Evolutionary conservation across 1,140 invertebrate genomes (phyloP).

Genomic region (Drosophila kohkoa): DNA sequence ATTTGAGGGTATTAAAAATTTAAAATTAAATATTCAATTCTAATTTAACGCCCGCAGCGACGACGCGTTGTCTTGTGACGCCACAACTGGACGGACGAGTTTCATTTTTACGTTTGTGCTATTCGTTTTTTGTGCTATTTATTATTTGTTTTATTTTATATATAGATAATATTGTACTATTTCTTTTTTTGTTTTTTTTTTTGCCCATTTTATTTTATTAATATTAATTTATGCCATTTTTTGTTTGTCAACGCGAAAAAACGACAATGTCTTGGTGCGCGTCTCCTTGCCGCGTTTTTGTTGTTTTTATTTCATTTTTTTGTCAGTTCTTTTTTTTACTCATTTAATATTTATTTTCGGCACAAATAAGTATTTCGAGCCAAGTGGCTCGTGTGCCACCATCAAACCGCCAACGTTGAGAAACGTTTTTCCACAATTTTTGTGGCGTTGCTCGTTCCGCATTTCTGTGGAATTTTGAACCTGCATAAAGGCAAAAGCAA

Average conservation of each 20-base stretch:
- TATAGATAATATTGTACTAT: neutral
- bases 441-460: slow-evolving; percentile 32
- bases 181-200: slow-evolving; percentile 20
- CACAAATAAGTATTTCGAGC: slow-evolving; percentile 46
- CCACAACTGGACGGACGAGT: slow-evolving; percentile 33
- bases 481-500: slow-evolving; percentile 11
- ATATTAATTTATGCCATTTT: slow-evolving; percentile 81
- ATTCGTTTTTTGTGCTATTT: slow-evolving; percentile 14
- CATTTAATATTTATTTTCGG: slow-evolving; percentile 55
- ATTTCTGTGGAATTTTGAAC: slow-evolving; percentile 36
- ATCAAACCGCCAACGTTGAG: neutral
- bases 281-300: slow-evolving; percentile 4
- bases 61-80: slow-evolving; percentile 44
- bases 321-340: slow-evolving; percentile 22
- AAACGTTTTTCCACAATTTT: slow-evolving; percentile 36
- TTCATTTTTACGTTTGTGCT: slow-evolving; percentile 1
- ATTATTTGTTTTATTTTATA: slow-evolving; percentile 25
- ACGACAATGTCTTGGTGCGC: slow-evolving; percentile 30
- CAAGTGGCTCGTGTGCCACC: slow-evolving; percentile 45
- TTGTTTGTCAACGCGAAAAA: slow-evolving; percentile 64
- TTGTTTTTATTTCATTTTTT: slow-evolving; percentile 5
- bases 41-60: slow-evolving; percentile 38
- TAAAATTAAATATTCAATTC: slow-evolving; percentile 38
- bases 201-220: slow-evolving; percentile 57
- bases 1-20: slow-evolving; percentile 7